Evolutionary conservation across 2,113 vertebrate genomes (phyloP), one percentile per base, ranked within the genome.

Genomic region (Rafetus swinhoei): DNA sequence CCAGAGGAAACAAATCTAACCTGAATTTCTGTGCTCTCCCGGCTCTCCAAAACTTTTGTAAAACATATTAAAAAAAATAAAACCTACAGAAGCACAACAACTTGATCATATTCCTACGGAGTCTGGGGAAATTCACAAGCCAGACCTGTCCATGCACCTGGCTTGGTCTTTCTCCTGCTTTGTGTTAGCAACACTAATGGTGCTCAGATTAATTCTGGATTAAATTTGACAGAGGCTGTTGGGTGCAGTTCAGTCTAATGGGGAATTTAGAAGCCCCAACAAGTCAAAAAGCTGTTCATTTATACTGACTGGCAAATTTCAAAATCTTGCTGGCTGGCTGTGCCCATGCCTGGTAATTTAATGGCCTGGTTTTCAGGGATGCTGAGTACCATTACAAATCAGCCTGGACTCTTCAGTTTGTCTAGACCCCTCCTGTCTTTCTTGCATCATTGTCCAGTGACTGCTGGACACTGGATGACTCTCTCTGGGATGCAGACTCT

Each of bases 181-280:
- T 35, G 53, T 11, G 0, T 6, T 89, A 82, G 45, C 4, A 25
- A 11, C 52, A 4, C 35, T 14, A 45, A 60, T 87, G 12, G 0
- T 1, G 32, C 22, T 1, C 1, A 1, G 74, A 24, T 10, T n/a
- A 80, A 7, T 1, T 53, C 16, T 4, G 25, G 52, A 35, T 55
- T 86, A 32, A 45, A 86, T 93, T 21, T 91, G 74, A 50, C 35
- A 54, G 13, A 88, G 12, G 88, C 60, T 39, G 12, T 1, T 72
- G 65, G n/a, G 32, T 69, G 29, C 8, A 35, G n/a, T 4, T 21
- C 65, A 21, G 65, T 35, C 9, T 35, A n/a, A 77, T 2, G 8
- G 74, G 24, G 74, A 77, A 45, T 45, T 50, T 77, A 77, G 39
- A 50, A 12, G 39, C 74, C 12, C 11, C 65, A 35, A 19, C 65